Percentiles rank a stretch among this genome's conserved stretches.
phyloP scores from a whole-genome alignment of 1,140 invertebrate genomes.

The Cyclina sinensis region DNA sequence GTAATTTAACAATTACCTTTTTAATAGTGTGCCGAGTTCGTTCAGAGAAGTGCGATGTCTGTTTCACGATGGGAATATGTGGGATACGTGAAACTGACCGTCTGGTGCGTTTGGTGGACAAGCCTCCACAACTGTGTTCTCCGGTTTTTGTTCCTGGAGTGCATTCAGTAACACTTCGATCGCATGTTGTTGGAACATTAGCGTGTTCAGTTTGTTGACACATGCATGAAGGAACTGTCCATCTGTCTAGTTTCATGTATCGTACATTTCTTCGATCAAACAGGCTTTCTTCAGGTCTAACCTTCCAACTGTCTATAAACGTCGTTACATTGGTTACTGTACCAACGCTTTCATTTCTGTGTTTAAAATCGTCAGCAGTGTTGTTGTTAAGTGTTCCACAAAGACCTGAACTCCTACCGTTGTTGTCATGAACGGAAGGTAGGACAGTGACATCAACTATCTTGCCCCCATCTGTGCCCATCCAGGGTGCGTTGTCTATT shows the following conservation, averaged over 20 bases:
- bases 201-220: slow-evolving; percentile 3
- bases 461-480: slow-evolving; percentile 38
- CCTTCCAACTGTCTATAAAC: slow-evolving; percentile 43
- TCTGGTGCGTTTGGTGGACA: background rate
- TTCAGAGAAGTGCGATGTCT: background rate
- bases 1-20: no score
- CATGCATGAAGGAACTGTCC: slow-evolving; percentile 15
- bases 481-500: slow-evolving; percentile 42
- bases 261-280: slow-evolving; percentile 12
- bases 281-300: background rate
- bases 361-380: slow-evolving; percentile 27
- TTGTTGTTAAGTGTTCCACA: slow-evolving; percentile 51
- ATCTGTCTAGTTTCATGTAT: background rate
- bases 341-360: background rate
- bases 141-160: slow-evolving; percentile 26
- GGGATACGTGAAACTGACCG: background rate
- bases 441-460: slow-evolving; percentile 30
- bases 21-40: no score
- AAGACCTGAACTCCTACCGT: slow-evolving; percentile 34
- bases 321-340: background rate
- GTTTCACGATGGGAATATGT: background rate
- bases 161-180: slow-evolving; percentile 10
- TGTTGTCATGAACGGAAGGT: slow-evolving; percentile 39
- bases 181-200: background rate
- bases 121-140: slow-evolving; percentile 33